Evolutionary conservation across 2,888 invertebrate species (phyloP).

Genomic region (Tetropium fuscum): DNA sequence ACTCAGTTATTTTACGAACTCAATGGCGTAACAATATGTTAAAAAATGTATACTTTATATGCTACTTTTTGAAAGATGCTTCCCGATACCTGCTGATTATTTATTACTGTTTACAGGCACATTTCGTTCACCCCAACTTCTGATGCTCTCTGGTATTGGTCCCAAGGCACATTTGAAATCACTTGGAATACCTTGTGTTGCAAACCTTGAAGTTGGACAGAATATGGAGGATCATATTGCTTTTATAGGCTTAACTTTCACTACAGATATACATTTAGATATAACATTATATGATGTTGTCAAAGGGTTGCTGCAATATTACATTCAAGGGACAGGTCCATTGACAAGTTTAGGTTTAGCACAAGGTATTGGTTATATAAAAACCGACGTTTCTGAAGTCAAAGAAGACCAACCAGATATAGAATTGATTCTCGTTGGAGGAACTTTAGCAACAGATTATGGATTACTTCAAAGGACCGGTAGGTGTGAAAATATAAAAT

Average conservation of each 20-base stretch:
- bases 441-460: too few species aligned
- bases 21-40: too few species aligned
- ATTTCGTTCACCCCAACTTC: conserved; percentile 92
- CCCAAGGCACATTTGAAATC: conserved; percentile 79
- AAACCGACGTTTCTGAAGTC: conserved; percentile 68
- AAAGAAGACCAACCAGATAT: conserved; percentile 73
- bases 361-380: conserved; percentile 70
- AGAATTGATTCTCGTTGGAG: too few species aligned
- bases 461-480: too few species aligned
- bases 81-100: too few species aligned
- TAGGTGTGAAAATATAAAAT: too few species aligned
- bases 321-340: conserved; percentile 61
- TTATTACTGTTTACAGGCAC: too few species aligned
- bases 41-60: too few species aligned
- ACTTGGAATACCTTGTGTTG: conserved; percentile 82
- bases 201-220: conserved; percentile 85
- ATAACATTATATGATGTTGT: conserved; percentile 83
- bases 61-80: too few species aligned
- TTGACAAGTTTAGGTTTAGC: conserved; percentile 70
- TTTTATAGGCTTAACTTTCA: conserved; percentile 85
- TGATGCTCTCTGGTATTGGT: conserved; percentile 94
- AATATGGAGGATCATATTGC: conserved; percentile 93
- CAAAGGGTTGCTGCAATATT: conserved; percentile 16
- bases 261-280: conserved; percentile 82
- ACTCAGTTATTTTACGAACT: too few species aligned